These are phyloP conservation scores for Characodon lateralis DNA, from an alignment of 2,797 vertebrate species.

Conservation along the genomic window DNA sequence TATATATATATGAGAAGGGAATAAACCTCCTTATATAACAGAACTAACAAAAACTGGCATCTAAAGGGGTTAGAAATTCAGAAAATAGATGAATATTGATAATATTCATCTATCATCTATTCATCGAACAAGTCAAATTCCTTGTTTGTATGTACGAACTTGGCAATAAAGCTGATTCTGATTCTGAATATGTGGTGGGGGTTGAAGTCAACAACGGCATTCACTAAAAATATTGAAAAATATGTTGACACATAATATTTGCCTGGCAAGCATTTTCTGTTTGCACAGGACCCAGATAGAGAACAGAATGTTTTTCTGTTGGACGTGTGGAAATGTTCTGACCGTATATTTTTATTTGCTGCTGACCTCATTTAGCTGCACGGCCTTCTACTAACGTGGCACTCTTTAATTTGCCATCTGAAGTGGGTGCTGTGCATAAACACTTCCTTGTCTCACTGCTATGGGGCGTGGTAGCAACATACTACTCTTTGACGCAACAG, in stretches of 20 bases:
- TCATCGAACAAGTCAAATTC: too few species aligned
- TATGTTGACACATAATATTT: too few species aligned
- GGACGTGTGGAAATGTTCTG: not conserved
- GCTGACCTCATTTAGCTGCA: not conserved
- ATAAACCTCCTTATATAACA: too few species aligned
- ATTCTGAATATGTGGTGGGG: not conserved
- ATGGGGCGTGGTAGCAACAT: slow-evolving; percentile 36
- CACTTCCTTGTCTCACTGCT: slow-evolving; percentile 38
- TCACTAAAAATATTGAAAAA: too few species aligned
- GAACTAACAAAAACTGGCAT: not conserved
- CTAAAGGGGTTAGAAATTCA: not conserved
- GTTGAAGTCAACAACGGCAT: not conserved
- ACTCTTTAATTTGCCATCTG: slow-evolving; percentile 18
- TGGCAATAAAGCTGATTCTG: too few species aligned
- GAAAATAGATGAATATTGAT: not conserved
- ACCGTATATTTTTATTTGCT: not conserved
- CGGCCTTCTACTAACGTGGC: slow-evolving; percentile 57
- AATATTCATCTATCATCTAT: not conserved
- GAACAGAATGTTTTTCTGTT: not conserved
- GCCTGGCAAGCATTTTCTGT: not conserved
- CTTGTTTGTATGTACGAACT: too few species aligned
- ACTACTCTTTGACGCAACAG: slow-evolving; percentile 37
- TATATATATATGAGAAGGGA: too few species aligned
- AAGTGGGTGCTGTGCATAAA: slow-evolving; percentile 41
- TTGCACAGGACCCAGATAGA: not conserved